Evolutionary conservation across 2,888 invertebrate genomes (phyloP).

Genomic region (Gordius sp.): DNA sequence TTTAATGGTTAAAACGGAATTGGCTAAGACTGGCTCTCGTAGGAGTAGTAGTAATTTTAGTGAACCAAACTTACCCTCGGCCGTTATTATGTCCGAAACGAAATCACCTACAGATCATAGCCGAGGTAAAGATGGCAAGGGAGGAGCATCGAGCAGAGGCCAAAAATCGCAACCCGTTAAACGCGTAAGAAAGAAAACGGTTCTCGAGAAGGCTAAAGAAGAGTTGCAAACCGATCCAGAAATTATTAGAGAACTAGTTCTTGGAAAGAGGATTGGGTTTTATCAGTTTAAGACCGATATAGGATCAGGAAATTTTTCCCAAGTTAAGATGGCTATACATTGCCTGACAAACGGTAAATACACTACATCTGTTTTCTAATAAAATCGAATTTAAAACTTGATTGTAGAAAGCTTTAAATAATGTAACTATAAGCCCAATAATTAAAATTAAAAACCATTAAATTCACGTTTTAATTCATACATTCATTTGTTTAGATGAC

Average conservation of each 20-base stretch:
- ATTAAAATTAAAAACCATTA: not conserved
- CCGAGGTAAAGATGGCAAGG: not conserved
- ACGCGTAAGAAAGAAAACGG: slow-evolving; percentile 7
- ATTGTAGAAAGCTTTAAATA: no score
- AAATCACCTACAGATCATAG: not conserved
- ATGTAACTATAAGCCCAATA: no score
- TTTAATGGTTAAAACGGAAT: not conserved
- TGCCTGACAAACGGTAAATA: slow-evolving; percentile 43
- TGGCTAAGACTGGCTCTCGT: not conserved
- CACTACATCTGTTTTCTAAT: no score
- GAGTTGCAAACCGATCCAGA: slow-evolving; percentile 23
- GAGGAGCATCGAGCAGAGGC: not conserved
- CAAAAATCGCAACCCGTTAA: not conserved
- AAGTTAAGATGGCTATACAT: slow-evolving; percentile 47
- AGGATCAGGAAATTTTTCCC: slow-evolving; percentile 50
- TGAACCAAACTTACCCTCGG: not conserved
- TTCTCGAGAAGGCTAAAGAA: slow-evolving; percentile 14
- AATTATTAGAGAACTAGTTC: slow-evolving; percentile 37
- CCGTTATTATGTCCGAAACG: not conserved
- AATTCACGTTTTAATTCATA: not conserved
- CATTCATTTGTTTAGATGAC: not conserved
- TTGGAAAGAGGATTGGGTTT: slow-evolving; percentile 45
- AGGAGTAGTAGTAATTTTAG: not conserved
- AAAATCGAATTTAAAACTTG: no score
- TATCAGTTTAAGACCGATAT: slow-evolving; percentile 47